Evolutionary conservation across 2,797 vertebrate genomes (phyloP).

Genomic region (Sarcophilus harrisii): DNA sequence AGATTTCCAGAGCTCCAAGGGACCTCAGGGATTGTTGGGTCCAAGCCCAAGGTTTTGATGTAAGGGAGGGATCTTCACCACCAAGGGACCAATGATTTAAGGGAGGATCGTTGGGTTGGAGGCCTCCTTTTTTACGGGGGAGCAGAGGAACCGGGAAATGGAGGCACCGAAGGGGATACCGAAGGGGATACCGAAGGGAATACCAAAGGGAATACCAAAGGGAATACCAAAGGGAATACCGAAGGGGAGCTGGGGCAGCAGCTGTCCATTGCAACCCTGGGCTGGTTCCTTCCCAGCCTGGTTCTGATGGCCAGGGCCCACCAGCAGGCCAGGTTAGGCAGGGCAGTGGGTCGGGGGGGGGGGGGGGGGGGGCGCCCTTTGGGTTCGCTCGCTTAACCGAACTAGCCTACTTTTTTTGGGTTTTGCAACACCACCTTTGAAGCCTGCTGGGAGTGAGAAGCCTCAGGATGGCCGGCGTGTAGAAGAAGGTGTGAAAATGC

Average conservation of each 20-base stretch:
- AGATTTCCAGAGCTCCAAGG: conserved; percentile 7
- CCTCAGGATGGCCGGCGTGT: not conserved
- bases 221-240: no score
- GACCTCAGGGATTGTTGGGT: not conserved
- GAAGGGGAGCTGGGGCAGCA: not conserved
- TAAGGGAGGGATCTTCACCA: not conserved
- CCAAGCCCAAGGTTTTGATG: not conserved
- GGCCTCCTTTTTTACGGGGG: not conserved
- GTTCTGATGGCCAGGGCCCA: no score
- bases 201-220: no score
- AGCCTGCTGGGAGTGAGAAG: not conserved
- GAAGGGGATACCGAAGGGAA: not conserved
- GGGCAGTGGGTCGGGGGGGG: no score
- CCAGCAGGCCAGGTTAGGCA: no score
- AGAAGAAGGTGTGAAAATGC: not conserved
- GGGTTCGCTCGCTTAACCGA: not conserved
- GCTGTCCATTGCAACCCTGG: no score
- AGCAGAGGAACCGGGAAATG: no score
- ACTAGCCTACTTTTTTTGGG: not conserved
- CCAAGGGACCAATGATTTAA: not conserved
- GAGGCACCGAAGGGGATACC: not conserved
- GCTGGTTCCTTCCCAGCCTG: no score
- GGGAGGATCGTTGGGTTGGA: not conserved
- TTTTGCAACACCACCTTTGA: not conserved
- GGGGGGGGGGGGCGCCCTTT: no score